A percentile compares a stretch with the other conserved stretches of the same genome.
Evolutionary conservation across 1,140 invertebrate genomes (phyloP).

Genomic region (Zaprionus tsacasi): DNA sequence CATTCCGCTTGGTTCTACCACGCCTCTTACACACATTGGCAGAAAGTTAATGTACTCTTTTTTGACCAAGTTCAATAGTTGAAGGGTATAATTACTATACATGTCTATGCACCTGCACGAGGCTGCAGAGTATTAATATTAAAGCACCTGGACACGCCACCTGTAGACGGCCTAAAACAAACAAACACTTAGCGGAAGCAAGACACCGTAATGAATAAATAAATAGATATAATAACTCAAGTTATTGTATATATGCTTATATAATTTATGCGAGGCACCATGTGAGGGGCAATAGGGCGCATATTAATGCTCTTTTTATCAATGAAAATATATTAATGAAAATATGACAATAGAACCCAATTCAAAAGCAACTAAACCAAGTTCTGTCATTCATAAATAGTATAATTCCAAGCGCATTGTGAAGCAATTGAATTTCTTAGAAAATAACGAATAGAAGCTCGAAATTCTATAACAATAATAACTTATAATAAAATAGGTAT

Average conservation of each 20-base stretch:
- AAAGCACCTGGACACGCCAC: conserved; percentile 34
- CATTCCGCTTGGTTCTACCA: too few species aligned
- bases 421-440: not conserved
- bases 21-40: too few species aligned
- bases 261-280: not conserved
- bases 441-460: not conserved
- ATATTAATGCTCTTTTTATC: not conserved
- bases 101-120: not conserved
- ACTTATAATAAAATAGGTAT: not conserved
- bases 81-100: too few species aligned
- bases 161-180: conserved; percentile 49
- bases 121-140: not conserved
- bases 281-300: not conserved
- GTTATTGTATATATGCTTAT: not conserved
- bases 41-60: too few species aligned
- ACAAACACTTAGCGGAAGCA: conserved; percentile 11
- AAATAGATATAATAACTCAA: not conserved
- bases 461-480: not conserved
- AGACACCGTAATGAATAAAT: conserved; percentile 1
- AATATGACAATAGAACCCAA: not conserved
- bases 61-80: too few species aligned
- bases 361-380: not conserved
- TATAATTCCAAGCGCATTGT: not conserved
- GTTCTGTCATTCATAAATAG: not conserved
- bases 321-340: not conserved